Evolutionary conservation across 1,140 invertebrate genomes (phyloP), one percentile per base, ranked within the genome.

Genomic region (Daktulosphaira vitifoliae): DNA sequence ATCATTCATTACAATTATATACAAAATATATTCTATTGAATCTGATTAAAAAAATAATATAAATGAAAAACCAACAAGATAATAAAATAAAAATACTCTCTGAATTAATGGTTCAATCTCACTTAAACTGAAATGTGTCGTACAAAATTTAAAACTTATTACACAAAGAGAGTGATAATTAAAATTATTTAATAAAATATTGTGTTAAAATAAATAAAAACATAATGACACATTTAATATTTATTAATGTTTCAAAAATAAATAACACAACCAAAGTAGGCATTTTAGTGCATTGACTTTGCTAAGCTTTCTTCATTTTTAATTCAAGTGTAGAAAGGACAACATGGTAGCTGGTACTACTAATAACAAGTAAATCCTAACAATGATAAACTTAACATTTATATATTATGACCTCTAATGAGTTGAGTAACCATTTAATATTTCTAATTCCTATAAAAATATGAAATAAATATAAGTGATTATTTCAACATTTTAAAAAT

Each of bases 231-330:
- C 42, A 33, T 56, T 56, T 56, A 20, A 62, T 62, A 25, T 48
- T 62, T 33, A 46, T 62, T 39, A 29, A 46, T 33, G 26, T 48
- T 62, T 48, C 46, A 62, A 62, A 62, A 62, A 62, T 62, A 62
- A 62, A 62, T 62, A 62, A 62, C 56, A 62, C 56, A 62, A 62
- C 56, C 42, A 18, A 62, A 33, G 56, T 54, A 62, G 16, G 29
- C 29, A 46, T 48, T 29, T 46, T 1, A 33, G 25, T 59, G 42
- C 5, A 8, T 33, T 62, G 4, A 7, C 13, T 62, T 62, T n/a
- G 23, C 56, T 33, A 48, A 9, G 18, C 18, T 48, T 62, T 59
- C 54, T 62, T 62, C 56, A 48, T 62, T 33, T 33, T 33, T 33
- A 33, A 33, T 33, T 46, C 25, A 48, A 39, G 44, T 18, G 18